phyloP scores from a whole-genome alignment of 1,140 invertebrate genomes.

The Habropoda laboriosa region DNA sequence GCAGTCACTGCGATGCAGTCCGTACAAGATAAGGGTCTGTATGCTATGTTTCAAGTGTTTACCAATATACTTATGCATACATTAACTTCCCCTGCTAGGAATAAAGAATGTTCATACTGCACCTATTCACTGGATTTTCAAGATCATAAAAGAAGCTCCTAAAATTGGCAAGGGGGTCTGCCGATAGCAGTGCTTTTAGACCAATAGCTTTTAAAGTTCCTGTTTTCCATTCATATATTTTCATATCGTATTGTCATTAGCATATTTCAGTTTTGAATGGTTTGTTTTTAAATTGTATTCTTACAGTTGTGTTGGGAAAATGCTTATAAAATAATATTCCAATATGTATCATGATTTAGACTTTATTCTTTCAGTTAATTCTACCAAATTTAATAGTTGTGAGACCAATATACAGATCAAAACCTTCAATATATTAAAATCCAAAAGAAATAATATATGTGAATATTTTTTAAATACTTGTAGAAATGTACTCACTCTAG shows the following conservation, averaged over 20 bases:
- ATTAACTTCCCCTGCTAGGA: slow-evolving; percentile 75
- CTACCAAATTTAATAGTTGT: neutral
- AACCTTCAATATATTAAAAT: too few species aligned
- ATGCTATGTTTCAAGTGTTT: slow-evolving; percentile 77
- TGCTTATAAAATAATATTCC: neutral
- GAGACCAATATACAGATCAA: neutral
- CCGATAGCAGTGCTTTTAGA: slow-evolving; percentile 21
- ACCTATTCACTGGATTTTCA: slow-evolving; percentile 70
- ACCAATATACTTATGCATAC: slow-evolving; percentile 76
- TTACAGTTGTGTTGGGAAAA: neutral
- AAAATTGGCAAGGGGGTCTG: slow-evolving; percentile 33
- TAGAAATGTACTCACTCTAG: neutral
- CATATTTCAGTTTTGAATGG: neutral
- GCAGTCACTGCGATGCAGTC: slow-evolving; percentile 59
- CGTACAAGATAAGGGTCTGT: slow-evolving; percentile 68
- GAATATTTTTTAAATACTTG: neutral
- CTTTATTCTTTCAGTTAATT: neutral
- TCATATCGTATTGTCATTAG: neutral
- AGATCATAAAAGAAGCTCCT: slow-evolving; percentile 58
- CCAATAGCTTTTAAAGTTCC: neutral
- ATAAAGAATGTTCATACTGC: slow-evolving; percentile 58
- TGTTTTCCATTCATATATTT: neutral
- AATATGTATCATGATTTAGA: neutral
- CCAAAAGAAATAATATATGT: neutral
- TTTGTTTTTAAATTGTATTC: neutral